Evolutionary conservation across 2,888 invertebrate species (phyloP).

Genomic region (Dicyrtoma fusca): DNA sequence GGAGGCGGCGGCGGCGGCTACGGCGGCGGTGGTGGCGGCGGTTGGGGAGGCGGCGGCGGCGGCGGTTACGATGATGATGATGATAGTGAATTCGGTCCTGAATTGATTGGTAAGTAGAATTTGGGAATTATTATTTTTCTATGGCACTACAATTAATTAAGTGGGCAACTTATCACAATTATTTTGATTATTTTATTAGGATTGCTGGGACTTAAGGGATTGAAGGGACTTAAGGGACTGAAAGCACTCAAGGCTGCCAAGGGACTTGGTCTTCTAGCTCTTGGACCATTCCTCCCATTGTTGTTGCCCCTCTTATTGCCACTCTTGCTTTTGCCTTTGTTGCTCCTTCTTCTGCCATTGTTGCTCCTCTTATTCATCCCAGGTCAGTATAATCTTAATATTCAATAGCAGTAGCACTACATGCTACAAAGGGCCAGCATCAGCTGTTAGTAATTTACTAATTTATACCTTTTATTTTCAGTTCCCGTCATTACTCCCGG

Average conservation of each 20-base stretch:
- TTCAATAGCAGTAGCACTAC: too few relatives aligned
- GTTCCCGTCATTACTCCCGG: conserved; percentile 22
- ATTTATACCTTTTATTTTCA: too few relatives aligned
- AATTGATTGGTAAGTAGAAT: conserved; percentile 34
- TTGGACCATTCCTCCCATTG: conserved; percentile 29
- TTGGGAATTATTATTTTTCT: too few relatives aligned
- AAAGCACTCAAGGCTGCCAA: conserved; percentile 37
- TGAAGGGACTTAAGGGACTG: conserved; percentile 39
- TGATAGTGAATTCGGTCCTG: conserved; percentile 30
- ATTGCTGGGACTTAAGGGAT: conserved; percentile 38
- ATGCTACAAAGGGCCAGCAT: too few relatives aligned
- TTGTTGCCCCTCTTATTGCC: conserved; percentile 31
- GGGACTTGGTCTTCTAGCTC: conserved; percentile 26
- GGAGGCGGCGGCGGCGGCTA: conserved; percentile 19
- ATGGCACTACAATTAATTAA: too few relatives aligned
- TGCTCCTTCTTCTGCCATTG: conserved; percentile 23
- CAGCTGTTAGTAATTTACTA: too few relatives aligned
- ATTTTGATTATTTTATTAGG: too few relatives aligned
- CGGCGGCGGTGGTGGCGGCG: conserved; percentile 24
- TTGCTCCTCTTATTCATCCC: conserved; percentile 32
- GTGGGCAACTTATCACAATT: too few relatives aligned
- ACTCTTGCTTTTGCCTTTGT: conserved; percentile 21
- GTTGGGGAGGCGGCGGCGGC: conserved; percentile 12
- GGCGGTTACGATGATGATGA: conserved; percentile 28
- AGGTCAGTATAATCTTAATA: too few relatives aligned